Base-by-base conservation (phyloP, 2,113 vertebrate species). In the Tragulus kanchil region DNA sequence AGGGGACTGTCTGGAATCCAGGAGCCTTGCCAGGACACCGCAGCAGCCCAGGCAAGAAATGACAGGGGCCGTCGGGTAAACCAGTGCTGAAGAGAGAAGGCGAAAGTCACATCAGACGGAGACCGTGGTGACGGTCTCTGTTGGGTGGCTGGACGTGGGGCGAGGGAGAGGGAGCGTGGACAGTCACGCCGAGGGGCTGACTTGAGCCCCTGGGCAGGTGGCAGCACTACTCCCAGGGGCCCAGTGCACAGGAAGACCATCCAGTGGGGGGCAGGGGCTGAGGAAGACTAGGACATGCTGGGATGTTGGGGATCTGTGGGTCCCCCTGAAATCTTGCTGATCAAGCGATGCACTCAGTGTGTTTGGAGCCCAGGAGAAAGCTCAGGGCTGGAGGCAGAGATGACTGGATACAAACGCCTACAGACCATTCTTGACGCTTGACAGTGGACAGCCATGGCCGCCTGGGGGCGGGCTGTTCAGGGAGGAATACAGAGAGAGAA, bases 241-340 rank as follows among this genome's bases (percentile, higher is more conserved):
- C 14, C 1, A 0, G 23, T 31, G 26, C 75, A 11, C 7, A 6
- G 54, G 45, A 64, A 25, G 85, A 23, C n/a, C 31, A 23, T 54
- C 15, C 0, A 0, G 7, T 36, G 58, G 42, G 28, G 15, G 0
- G 0, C 23, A 3, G 21, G 78, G 16, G 4, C 79, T 19, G 21
- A 92, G 64, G 78, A 31, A 61, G 36, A 31, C 10, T 56, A 52
- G 77, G 23, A 48, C 23, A 16, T 12, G 3, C 67, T 75, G 64
- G 59, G 61, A 23, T 36, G 9, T 2, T 0, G 0, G 15, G 7
- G 11, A 28, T 31, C 86, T 58, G 3, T 67, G 94, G 3, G 7
- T n/a, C 1, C 17, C 31, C 26, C 25, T 1, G 7, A 89, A 71
- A 58, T 6, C 23, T 26, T 6, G 2, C 2, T 56, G 21, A 17